A percentile compares a stretch with the other conserved stretches of the same genome.
phyloP scores from a whole-genome alignment of 2,113 vertebrate species.

The Corythornis cristatus region DNA sequence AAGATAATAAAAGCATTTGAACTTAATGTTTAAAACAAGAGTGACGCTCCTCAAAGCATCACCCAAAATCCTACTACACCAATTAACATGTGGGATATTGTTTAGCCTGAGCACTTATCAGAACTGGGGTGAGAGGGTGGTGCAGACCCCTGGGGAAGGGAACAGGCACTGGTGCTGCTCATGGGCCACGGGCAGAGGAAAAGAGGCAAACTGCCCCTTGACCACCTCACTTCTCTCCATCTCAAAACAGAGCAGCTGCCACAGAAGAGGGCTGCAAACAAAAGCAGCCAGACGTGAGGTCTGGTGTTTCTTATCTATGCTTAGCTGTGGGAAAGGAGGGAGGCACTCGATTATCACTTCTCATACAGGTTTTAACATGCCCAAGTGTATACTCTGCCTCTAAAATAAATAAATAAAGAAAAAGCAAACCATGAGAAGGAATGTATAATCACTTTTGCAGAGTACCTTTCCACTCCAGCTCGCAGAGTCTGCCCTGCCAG shows the following conservation, averaged over 20 bases:
- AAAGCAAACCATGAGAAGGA: neutral
- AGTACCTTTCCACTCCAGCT: conserved; percentile 14
- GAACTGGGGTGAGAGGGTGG: rapidly evolving
- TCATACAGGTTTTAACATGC: conserved; percentile 33
- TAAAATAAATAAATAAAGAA: neutral
- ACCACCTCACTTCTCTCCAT: neutral
- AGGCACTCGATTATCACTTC: conserved; percentile 3
- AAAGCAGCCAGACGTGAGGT: neutral
- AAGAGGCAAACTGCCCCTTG: neutral
- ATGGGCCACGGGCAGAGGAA: neutral
- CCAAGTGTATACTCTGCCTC: neutral
- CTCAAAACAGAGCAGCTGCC: neutral
- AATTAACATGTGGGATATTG: neutral
- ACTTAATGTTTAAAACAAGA: neutral
- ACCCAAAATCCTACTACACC: neutral
- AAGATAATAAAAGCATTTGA: neutral
- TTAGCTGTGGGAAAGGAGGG: conserved; percentile 58
- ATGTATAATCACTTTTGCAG: conserved; percentile 31
- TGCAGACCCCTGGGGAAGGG: neutral
- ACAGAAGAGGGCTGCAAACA: neutral
- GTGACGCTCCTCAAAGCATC: neutral
- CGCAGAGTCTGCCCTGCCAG: neutral
- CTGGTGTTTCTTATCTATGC: conserved; percentile 13
- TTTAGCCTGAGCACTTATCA: neutral
- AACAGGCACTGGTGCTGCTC: neutral